Conservation (phyloP, 2,888 invertebrate genomes). For the Arctia plantaginis region DNA sequence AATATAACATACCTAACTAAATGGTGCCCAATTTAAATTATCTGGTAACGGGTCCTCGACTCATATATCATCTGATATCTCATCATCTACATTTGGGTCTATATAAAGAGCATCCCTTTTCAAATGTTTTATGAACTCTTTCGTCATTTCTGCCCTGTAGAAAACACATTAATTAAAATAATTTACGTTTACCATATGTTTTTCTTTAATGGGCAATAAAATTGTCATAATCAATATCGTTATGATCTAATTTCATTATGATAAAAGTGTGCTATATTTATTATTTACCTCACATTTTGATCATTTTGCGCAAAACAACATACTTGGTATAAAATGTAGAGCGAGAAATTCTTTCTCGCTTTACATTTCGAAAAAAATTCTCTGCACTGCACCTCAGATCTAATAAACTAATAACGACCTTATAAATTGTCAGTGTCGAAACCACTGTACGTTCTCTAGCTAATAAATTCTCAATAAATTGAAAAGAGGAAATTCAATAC, state of each 20-base stretch:
- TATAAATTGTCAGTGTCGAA: conserved; percentile 26
- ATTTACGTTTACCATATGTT: neutral
- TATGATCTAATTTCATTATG: no score
- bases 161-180: neutral
- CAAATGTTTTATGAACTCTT: conserved; percentile 28
- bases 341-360: neutral
- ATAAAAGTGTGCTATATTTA: no score
- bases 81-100: conserved; percentile 34
- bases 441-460: conserved; percentile 18
- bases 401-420: no score
- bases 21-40: conserved; percentile 51
- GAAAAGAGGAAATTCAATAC: conserved; percentile 21
- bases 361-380: no score
- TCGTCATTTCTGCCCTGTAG: neutral
- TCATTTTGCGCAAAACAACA: neutral
- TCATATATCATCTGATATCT: conserved; percentile 48
- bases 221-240: neutral
- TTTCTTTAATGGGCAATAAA: neutral
- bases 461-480: conserved; percentile 15
- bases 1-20: conserved; percentile 21
- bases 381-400: conserved; percentile 17
- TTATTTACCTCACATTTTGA: no score
- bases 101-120: conserved; percentile 37
- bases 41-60: conserved; percentile 35
- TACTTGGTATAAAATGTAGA: neutral